These are phyloP conservation scores for Myotis yumanensis DNA, from an alignment of 2,113 vertebrate species.

Conservation along the genomic window DNA sequence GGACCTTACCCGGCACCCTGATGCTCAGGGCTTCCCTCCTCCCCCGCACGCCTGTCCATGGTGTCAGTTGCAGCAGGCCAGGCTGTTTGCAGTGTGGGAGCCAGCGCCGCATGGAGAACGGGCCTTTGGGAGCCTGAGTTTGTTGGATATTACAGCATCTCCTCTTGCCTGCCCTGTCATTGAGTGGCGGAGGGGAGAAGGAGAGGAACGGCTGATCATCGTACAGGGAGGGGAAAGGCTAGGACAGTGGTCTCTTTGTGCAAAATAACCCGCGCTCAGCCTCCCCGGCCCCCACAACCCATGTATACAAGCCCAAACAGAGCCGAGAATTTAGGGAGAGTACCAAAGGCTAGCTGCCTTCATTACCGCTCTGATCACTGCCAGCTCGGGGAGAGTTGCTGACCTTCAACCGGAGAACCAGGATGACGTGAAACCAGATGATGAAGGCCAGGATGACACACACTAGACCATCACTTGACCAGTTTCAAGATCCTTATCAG, in stretches of 20 bases:
- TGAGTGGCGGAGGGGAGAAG: constrained; percentile 56
- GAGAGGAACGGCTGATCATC: not conserved
- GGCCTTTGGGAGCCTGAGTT: constrained; percentile 65
- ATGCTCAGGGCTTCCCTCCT: not conserved
- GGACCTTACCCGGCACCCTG: not conserved
- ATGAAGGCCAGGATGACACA: too few species aligned
- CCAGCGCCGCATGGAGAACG: not conserved
- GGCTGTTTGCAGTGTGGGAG: not conserved
- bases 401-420: too few species aligned
- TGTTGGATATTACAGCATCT: constrained; percentile 70
- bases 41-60: fast-evolving
- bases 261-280: not conserved
- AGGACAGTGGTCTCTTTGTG: not conserved
- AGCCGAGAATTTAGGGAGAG: not conserved
- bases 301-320: fast-evolving
- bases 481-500: too few species aligned
- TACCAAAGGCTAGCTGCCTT: not conserved
- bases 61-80: not conserved
- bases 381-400: not conserved
- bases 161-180: constrained; percentile 60
- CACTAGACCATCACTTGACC: too few species aligned
- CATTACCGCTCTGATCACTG: not conserved
- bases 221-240: not conserved
- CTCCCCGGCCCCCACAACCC: not conserved
- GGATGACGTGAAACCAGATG: too few species aligned